phyloP scores from a whole-genome alignment of 2,113 vertebrate species.

The Paradoxurus hermaphroditus region DNA sequence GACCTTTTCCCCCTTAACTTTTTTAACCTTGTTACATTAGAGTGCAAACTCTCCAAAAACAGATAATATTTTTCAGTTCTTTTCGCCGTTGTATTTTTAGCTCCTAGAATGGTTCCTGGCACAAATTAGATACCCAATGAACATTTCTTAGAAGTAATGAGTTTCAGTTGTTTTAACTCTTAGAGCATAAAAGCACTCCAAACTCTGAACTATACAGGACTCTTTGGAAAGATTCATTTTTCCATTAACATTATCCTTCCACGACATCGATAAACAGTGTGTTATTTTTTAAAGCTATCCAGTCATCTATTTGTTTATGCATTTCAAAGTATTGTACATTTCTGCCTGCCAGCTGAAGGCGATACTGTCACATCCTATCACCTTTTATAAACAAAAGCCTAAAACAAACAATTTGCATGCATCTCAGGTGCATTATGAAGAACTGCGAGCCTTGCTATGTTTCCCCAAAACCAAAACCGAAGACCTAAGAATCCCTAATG shows the following conservation, averaged over 20 bases:
- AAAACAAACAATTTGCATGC: background rate
- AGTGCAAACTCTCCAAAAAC: background rate
- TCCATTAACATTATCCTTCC: background rate
- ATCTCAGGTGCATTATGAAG: background rate
- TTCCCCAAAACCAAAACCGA: background rate
- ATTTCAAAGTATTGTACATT: conserved; percentile 18
- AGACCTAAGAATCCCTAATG: background rate
- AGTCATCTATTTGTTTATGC: background rate
- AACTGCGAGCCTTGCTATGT: background rate
- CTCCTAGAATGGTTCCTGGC: background rate
- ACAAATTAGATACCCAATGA: background rate
- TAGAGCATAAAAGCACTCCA: background rate
- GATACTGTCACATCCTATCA: background rate
- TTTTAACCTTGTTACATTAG: background rate
- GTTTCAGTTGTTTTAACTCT: background rate
- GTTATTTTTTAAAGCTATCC: background rate
- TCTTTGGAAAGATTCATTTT: background rate
- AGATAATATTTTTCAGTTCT: background rate
- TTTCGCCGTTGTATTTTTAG: background rate
- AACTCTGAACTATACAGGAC: background rate
- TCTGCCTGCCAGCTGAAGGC: background rate
- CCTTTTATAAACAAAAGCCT: background rate
- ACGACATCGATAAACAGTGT: background rate
- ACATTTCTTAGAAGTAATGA: background rate
- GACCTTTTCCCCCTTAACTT: background rate